Base-by-base conservation (phyloP, 2,888 invertebrate genomes). In the Osmoderma eremita region DNA sequence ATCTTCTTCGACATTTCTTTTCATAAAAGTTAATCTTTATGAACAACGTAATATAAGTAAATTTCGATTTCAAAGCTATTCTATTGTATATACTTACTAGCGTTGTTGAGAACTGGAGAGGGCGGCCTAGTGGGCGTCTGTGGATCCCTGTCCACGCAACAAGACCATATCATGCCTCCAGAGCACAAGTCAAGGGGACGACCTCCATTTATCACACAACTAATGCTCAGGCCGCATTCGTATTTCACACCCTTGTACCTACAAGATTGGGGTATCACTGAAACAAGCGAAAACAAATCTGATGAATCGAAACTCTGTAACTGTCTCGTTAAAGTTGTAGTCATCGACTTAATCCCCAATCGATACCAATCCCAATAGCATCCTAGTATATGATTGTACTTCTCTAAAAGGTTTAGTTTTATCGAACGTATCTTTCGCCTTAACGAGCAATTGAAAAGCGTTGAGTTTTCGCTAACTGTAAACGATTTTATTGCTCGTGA, bases 151-250 rank as follows among this genome's bases (percentile, higher is more conserved):
- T 94, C 93, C 8, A 96, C 92, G 78, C 96, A 96, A 81, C 96
- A 96, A 3, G 94, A 92, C 95, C 96, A 96, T 74, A 96, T 94
- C 88, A 95, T 90, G 62, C 96, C 96, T 18, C 96, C 96, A 10
- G 93, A 94, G 80, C 96, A 96, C 0, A 95, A 86, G 82, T 96
- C 95, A 78, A 96, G 82, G 0, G 95, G 95, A 72, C 92, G 89
- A 3, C 94, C 93, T 0, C 96, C 95, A 3, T 92, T 91, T 65
- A 96, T 84, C 10, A 95, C 94, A 80, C 96, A 96, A 69, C 94
- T 93, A 76, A 96, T 93, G 81, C 94, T 94, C 69, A 96, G 86
- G 0, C 95, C 94, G 78, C 96, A 96, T 72, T 94, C 91, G 84
- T 92, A 95, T 76, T 93, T 90, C 17, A 91, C 88, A 3, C 95